A percentile compares a stretch with the other conserved stretches of the same genome.
Conservation (phyloP, 2,113 vertebrate species). For the Lethenteron reissneri region DNA sequence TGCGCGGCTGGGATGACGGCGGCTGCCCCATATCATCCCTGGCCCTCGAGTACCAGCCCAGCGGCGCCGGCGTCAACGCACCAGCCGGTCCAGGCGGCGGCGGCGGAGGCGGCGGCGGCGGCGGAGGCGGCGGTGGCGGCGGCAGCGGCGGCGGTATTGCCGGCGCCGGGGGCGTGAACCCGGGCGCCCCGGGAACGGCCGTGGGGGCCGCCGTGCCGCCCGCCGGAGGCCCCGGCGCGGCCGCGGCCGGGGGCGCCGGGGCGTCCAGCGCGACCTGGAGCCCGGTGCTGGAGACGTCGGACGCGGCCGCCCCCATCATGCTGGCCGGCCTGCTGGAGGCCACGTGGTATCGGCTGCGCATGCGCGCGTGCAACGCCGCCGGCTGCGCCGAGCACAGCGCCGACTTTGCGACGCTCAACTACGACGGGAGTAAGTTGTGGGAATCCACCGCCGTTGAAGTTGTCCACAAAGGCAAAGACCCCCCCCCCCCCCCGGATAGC, state of each 20-base stretch:
- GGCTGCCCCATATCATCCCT: conserved; percentile 77
- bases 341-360: conserved; percentile 93
- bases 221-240: conserved; percentile 43
- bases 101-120: too few relatives aligned
- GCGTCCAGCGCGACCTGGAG: conserved; percentile 16
- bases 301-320: conserved; percentile 60
- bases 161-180: background rate
- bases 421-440: conserved; percentile 66
- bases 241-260: background rate
- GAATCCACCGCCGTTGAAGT: background rate
- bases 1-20: conserved; percentile 85
- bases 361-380: conserved; percentile 92
- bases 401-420: conserved; percentile 85
- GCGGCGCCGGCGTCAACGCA: conserved; percentile 44
- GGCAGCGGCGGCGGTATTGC: conserved; percentile 45
- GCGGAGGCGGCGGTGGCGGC: conserved; percentile 58
- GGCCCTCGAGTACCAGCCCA: conserved; percentile 68
- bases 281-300: conserved; percentile 66
- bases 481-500: too few relatives aligned
- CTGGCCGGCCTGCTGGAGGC: conserved; percentile 77
- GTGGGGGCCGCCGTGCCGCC: conserved; percentile 64
- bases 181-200: conserved; percentile 35
- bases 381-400: conserved; percentile 82
- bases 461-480: conserved; percentile 13
- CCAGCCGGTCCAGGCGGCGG: too few relatives aligned